phyloP scores from a whole-genome alignment of 1,140 invertebrate species.

The Meteorus sp. region DNA sequence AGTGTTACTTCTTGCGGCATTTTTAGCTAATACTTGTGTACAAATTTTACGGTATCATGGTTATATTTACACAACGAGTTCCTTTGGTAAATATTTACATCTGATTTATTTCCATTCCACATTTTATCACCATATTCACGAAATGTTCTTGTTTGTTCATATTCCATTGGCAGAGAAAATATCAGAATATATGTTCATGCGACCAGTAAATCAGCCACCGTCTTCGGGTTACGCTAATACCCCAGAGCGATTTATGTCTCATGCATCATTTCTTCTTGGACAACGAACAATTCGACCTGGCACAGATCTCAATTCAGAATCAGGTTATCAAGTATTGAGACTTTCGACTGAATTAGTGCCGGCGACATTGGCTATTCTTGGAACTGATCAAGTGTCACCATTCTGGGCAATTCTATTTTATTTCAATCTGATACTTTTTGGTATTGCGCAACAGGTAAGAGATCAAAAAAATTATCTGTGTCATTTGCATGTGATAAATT shows the following conservation, averaged over 20 bases:
- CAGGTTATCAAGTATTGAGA: constrained; percentile 77
- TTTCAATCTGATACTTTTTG: constrained; percentile 81
- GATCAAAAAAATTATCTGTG: no score
- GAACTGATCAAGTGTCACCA: constrained; percentile 71
- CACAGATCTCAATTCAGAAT: constrained; percentile 60
- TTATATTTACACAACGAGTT: constrained; percentile 76
- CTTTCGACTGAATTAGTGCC: constrained; percentile 85
- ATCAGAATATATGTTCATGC: constrained; percentile 73
- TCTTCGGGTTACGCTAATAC: constrained; percentile 58
- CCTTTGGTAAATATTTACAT: constrained; percentile 85
- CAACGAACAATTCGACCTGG: constrained; percentile 66
- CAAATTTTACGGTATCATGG: constrained; percentile 73
- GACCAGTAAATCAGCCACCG: constrained; percentile 57
- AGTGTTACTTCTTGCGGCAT: constrained; percentile 72
- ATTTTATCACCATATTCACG: no score
- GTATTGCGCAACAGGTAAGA: constrained; percentile 76
- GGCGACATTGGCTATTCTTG: constrained; percentile 74
- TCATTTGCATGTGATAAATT: not conserved
- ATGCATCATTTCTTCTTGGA: constrained; percentile 73
- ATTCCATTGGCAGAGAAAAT: constrained; percentile 66
- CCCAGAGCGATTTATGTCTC: constrained; percentile 68
- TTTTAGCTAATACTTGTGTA: constrained; percentile 79
- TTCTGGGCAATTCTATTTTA: constrained; percentile 89
- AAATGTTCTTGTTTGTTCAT: constrained; percentile 2
- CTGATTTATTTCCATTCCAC: no score